phyloP scores from a whole-genome alignment of 2,113 vertebrate genomes.

The Lethenteron camtschaticum region DNA sequence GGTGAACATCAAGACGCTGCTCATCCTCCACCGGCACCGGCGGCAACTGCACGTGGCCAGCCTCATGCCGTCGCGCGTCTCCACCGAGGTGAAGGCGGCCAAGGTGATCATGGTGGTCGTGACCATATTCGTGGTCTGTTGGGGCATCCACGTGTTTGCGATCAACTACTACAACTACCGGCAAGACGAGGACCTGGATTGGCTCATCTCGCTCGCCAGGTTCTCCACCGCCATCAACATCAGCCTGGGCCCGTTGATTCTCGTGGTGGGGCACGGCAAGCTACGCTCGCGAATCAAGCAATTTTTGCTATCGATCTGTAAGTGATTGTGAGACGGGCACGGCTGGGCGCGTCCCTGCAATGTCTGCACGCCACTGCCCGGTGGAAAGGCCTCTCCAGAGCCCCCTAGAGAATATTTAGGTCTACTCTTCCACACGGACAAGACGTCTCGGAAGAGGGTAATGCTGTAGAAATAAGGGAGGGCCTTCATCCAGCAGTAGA shows the following conservation, averaged over 20 bases:
- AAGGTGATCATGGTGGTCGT: slow-evolving; percentile 31
- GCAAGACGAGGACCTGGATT: slow-evolving; percentile 19
- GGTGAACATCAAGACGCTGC: slow-evolving; percentile 26
- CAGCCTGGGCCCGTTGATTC: slow-evolving; percentile 35
- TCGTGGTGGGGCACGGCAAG: slow-evolving; percentile 32
- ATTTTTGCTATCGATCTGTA: no score
- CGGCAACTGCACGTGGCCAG: slow-evolving; percentile 17
- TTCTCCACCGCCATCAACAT: slow-evolving; percentile 33
- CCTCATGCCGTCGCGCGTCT: slow-evolving; percentile 17
- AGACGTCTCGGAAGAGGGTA: no score
- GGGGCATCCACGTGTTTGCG: slow-evolving; percentile 31
- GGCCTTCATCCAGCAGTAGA: no score
- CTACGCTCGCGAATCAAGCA: slow-evolving; percentile 10
- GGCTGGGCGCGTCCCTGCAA: no score
- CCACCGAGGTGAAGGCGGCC: slow-evolving; percentile 27
- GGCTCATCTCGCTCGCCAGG: slow-evolving; percentile 29
- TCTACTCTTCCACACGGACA: no score
- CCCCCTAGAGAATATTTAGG: no score
- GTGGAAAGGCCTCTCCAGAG: no score
- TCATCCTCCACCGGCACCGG: slow-evolving; percentile 27
- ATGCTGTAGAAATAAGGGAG: no score
- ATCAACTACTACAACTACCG: slow-evolving; percentile 37
- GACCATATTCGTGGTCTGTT: slow-evolving; percentile 28
- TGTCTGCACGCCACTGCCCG: no score
- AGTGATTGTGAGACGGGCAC: no score